Conservation (phyloP, 1,140 invertebrate species). For the Pachypsylla venusta region DNA sequence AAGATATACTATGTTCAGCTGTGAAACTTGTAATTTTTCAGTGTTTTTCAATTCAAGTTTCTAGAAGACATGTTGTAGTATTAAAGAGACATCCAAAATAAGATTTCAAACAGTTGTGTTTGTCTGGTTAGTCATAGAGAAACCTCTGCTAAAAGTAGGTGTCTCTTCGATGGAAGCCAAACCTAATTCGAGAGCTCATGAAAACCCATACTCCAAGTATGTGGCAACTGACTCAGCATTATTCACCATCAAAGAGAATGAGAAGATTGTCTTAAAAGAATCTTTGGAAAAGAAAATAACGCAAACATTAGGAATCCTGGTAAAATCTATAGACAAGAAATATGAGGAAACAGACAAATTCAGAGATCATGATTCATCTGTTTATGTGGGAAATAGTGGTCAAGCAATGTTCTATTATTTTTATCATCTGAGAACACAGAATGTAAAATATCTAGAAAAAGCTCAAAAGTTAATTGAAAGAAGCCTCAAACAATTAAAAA, state of each 20-base stretch:
- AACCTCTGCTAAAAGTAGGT: no score
- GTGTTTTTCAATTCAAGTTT: no score
- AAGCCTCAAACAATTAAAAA: not conserved
- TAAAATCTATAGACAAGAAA: not conserved
- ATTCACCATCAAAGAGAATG: not conserved
- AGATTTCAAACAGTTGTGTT: no score
- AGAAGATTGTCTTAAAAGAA: not conserved
- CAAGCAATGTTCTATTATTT: not conserved
- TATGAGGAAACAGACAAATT: not conserved
- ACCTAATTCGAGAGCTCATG: not conserved
- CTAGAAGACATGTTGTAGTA: no score
- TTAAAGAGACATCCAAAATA: no score
- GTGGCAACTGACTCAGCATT: not conserved
- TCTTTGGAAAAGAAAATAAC: not conserved
- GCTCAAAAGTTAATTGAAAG: not conserved
- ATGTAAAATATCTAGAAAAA: not conserved
- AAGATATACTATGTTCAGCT: no score
- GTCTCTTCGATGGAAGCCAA: slow-evolving; percentile 1
- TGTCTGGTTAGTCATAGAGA: no score
- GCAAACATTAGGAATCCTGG: not conserved
- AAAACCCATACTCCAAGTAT: not conserved
- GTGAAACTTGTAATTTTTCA: no score
- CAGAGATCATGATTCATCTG: not conserved
- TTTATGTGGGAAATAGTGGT: not conserved
- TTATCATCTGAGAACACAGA: not conserved